phyloP scores from a whole-genome alignment of 2,888 invertebrate species.

The Aethes cnicana region DNA sequence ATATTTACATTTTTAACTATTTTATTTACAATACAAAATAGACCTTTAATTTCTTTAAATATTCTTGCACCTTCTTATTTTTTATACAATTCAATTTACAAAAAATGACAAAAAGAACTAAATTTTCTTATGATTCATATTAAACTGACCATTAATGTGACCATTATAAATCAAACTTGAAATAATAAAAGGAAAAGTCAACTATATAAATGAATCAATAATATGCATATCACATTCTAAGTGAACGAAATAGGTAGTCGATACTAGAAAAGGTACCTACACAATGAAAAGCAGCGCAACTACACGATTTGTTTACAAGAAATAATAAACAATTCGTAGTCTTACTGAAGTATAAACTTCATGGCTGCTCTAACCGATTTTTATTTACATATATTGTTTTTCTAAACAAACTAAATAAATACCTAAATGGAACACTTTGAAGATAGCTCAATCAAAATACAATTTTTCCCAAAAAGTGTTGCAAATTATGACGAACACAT shows the following conservation, averaged over 20 bases:
- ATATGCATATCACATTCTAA: too few species aligned
- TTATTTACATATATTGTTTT: slow-evolving; percentile 20
- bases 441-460: slow-evolving; percentile 10
- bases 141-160: too few species aligned
- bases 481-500: neutral
- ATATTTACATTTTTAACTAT: slow-evolving; percentile 43
- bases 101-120: too few species aligned
- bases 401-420: slow-evolving; percentile 24
- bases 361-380: slow-evolving; percentile 34
- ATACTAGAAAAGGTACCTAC: slow-evolving; percentile 2
- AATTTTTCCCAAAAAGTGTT: neutral
- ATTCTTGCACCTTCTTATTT: neutral
- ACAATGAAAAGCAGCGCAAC: slow-evolving; percentile 44
- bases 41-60: slow-evolving; percentile 9
- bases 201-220: too few species aligned
- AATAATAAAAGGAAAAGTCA: too few species aligned
- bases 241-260: neutral
- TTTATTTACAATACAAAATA: slow-evolving; percentile 10
- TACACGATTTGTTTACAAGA: slow-evolving; percentile 63
- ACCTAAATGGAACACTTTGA: slow-evolving; percentile 12
- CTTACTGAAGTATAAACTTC: slow-evolving; percentile 41
- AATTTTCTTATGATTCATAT: too few species aligned
- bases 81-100: too few species aligned
- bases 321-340: slow-evolving; percentile 68
- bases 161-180: too few species aligned